phyloP scores from a whole-genome alignment of 2,113 vertebrate genomes.

The Cryptomyrus ogoouensis region DNA sequence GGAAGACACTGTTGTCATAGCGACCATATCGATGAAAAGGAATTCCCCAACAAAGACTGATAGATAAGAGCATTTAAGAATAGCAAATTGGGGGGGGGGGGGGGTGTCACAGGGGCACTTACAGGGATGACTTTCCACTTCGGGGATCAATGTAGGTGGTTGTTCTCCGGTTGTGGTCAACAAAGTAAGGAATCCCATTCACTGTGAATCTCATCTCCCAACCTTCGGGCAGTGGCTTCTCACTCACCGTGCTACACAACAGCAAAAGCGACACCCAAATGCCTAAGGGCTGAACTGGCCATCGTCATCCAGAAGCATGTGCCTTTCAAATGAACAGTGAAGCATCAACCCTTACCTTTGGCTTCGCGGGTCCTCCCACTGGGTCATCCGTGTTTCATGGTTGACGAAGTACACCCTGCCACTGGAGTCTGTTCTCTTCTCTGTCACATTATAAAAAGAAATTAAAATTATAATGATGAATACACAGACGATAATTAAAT shows the following conservation, averaged over 20 bases:
- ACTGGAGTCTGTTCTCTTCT: constrained; percentile 91
- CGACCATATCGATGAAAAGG: not conserved
- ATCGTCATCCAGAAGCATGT: not conserved
- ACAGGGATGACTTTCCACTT: constrained; percentile 95
- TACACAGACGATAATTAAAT: not conserved
- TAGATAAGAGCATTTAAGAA: not conserved
- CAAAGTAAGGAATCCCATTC: constrained; percentile 94
- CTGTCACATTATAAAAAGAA: constrained; percentile 45
- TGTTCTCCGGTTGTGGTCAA: constrained; percentile 90
- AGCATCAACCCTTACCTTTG: constrained; percentile 74
- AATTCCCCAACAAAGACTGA: not conserved
- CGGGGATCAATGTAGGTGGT: constrained; percentile 97
- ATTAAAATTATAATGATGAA: not conserved
- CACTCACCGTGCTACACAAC: constrained; percentile 77
- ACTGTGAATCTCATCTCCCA: constrained; percentile 99
- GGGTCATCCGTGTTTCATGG: constrained; percentile 85
- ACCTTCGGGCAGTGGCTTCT: constrained; percentile 93
- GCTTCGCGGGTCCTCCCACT: constrained; percentile 94
- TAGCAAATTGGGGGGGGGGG: not conserved
- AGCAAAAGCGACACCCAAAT: not conserved
- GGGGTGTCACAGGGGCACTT: constrained; percentile 45
- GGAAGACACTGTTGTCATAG: not conserved
- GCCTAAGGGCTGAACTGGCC: not conserved
- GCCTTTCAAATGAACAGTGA: not conserved
- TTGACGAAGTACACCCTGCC: constrained; percentile 97